phyloP scores from a whole-genome alignment of 2,113 vertebrate genomes.

The Lathamus discolor region DNA sequence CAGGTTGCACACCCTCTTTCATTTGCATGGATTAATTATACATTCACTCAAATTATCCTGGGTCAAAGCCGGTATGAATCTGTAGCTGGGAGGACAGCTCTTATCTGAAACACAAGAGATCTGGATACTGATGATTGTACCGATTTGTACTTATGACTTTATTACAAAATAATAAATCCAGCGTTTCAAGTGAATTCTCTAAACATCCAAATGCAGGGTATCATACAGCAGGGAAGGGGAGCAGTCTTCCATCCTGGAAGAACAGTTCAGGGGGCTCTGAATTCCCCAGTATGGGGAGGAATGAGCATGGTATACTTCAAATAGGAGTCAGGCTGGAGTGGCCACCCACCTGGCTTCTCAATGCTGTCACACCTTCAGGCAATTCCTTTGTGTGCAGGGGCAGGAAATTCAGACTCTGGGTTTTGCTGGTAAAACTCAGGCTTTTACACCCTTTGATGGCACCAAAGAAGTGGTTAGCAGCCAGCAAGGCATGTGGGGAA shows the following conservation, averaged over 20 bases:
- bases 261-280: neutral
- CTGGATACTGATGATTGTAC: neutral
- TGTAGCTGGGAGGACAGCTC: neutral
- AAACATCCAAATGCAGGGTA: neutral
- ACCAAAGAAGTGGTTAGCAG: neutral
- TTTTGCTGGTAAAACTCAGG: neutral
- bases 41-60: neutral
- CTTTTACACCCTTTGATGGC: neutral
- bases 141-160: neutral
- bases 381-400: neutral
- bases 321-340: neutral
- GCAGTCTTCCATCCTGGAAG: neutral
- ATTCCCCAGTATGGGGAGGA: neutral
- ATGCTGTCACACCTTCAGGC: neutral
- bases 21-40: neutral
- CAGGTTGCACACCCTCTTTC: neutral
- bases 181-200: neutral
- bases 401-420: neutral
- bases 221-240: neutral
- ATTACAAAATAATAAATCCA: neutral
- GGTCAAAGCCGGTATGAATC: neutral
- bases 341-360: neutral
- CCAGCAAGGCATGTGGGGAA: neutral
- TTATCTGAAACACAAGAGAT: neutral
- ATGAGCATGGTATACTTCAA: neutral